Evolutionary conservation across 2,888 invertebrate genomes (phyloP), one percentile per base, ranked within the genome.

Genomic region (Cylindroiulus punctatus): DNA sequence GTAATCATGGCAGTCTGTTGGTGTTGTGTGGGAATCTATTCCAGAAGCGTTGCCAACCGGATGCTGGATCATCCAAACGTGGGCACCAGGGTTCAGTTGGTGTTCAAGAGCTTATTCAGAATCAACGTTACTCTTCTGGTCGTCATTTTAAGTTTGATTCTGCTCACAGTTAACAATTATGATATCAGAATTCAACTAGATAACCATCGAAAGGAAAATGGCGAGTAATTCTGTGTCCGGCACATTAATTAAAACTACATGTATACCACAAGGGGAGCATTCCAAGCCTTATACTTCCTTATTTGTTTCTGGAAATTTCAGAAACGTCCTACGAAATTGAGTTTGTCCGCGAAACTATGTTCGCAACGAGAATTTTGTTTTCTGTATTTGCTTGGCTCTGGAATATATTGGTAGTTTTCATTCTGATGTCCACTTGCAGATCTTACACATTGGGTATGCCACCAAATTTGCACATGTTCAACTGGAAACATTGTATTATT

Each of bases 381-480:
- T 65, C 65, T 10, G 65, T 22, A 65, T 65, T 65, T 12, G 65
- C 65, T 22, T n/a, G n/a, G 22, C 65, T 65, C 26, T 65, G 65
- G 65, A 65, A 65, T 12, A 65, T 65, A 4, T 12, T 65, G 65
- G 65, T 65, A 7, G 65, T 65, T 65, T 65, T 65, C 65, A 65
- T 65, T n/a, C 65, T 65, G 65, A 65, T 65, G 65, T 65, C 65
- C 26, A 26, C 65, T 5, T 65, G 65, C 10, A 22, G 65, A 0
- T 65, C 65, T 65, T 65, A 65, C 65, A 65, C 65, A 26, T 26
- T 65, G 65, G 65, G 65, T 65, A 65, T 65, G 65, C 44, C 44
- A 14, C 12, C 8, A 44, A 44, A 12, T 44, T 44, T 8, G 12
- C 8, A 44, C 8, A 44, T 12, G 4, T 44, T 5, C 44, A 8